Base-by-base conservation (phyloP, 2,888 invertebrate species). In the Drosophila nigricruria region DNA sequence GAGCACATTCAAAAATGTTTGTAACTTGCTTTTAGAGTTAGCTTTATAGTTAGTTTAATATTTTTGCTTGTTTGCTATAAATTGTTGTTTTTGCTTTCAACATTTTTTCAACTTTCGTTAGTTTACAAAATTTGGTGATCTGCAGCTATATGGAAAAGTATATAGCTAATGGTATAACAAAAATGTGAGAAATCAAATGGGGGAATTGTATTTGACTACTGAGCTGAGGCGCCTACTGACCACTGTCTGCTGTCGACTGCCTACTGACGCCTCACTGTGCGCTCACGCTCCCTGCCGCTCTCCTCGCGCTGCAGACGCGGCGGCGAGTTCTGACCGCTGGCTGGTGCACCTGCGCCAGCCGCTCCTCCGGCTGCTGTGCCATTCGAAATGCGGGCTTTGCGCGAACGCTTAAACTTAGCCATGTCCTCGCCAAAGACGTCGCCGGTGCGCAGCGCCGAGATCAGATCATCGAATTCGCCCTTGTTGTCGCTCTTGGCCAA, bases 351-450 rank as follows among this genome's bases (percentile, higher is more conserved):
- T 14, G 45, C 14, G 5, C 18, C 40, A 3, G 38, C 16, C 0
- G 20, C 27, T 8, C 30, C 45, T 1, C 63, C 63, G 2, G 38
- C 38, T 2, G 27, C 54, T 49, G 94, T 90, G n/a, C 92, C 92
- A 62, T 91, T 92, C 3, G 94, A 93, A 5, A 95, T 94, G 34
- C 95, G 94, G 38, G 95, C 94, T 83, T 96, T 95, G 77, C 96
- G 94, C 50, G 96, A 96, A 62, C 97, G 93, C 86, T 97, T 96
- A 90, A 98, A 97, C 93, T 98, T 98, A 61, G 98, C 98, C 88
- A 98, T 97, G 91, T 98, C 98, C 91, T 98, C 98, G 0, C 98
- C 98, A 90, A 98, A 98, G 0, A 98, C 98, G 90, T 98, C 98
- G 0, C 98, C 98, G 0, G 98, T 98, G 69, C 98, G 93, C 58